These are phyloP conservation scores for Dasypolia templi DNA, from an alignment of 2,888 invertebrate genomes.

Conservation along the genomic window DNA sequence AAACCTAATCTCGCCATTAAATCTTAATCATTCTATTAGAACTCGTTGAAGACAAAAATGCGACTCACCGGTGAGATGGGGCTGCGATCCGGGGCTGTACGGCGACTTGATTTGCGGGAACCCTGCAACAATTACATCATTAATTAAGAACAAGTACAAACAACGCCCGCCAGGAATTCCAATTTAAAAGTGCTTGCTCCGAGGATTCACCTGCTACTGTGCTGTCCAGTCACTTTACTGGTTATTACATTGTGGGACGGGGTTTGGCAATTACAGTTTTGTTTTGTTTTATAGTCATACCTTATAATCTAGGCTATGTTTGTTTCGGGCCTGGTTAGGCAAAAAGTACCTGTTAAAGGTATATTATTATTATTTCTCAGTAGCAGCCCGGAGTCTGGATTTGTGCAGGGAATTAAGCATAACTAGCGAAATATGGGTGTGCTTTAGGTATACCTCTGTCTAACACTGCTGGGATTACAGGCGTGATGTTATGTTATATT, in stretches of 20 bases:
- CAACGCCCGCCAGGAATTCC: conserved; percentile 71
- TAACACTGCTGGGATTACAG: too few relatives aligned
- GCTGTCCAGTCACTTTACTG: conserved; percentile 5
- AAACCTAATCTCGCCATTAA: conserved; percentile 18
- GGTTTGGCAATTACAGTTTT: conserved; percentile 29
- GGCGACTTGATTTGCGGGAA: conserved; percentile 92
- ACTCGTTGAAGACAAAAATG: conserved; percentile 47
- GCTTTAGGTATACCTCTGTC: too few relatives aligned
- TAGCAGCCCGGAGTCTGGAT: too few relatives aligned
- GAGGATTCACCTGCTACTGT: conserved; percentile 8
- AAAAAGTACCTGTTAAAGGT: too few relatives aligned
- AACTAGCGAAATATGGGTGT: too few relatives aligned
- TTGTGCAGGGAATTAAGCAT: too few relatives aligned
- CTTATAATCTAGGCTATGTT: background rate
- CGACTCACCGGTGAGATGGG: conserved; percentile 91
- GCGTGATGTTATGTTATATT: too few relatives aligned
- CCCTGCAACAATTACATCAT: conserved; percentile 87
- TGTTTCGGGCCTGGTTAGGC: background rate
- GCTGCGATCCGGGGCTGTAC: conserved; percentile 91
- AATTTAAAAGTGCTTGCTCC: conserved; percentile 57
- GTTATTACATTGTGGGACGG: background rate
- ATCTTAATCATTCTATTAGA: conserved; percentile 44
- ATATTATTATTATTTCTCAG: too few relatives aligned
- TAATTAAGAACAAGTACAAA: conserved; percentile 77
- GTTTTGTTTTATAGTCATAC: background rate